Percentiles rank a stretch among this genome's conserved stretches.
These are phyloP conservation scores for Takifugu rubripes DNA, from an alignment of 2,797 vertebrate species.

Conservation along the genomic window DNA sequence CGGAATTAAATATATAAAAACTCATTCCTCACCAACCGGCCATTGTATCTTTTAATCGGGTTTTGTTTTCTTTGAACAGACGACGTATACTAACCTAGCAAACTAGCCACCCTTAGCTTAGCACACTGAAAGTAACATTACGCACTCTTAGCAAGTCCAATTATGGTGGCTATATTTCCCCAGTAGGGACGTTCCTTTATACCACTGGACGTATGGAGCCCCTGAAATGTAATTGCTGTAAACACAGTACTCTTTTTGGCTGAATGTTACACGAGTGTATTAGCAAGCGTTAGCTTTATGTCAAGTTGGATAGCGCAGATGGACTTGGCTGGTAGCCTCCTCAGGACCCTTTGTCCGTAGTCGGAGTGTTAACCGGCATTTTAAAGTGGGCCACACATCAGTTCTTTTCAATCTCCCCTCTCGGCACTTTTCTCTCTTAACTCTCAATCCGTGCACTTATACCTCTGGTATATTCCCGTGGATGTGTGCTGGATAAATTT, in stretches of 20 bases:
- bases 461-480: neutral
- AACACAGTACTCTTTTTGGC: neutral
- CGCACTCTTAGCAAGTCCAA: conserved; percentile 20
- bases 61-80: conserved; percentile 1
- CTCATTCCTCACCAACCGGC: no score
- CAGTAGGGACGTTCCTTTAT: neutral
- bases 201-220: neutral
- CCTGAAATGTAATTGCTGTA: accelerated
- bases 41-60: neutral
- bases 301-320: conserved; percentile 40
- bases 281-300: conserved; percentile 24
- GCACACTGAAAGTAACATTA: conserved; percentile 49
- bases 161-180: neutral
- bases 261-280: neutral
- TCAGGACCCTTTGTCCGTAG: conserved; percentile 71
- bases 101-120: conserved; percentile 71
- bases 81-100: conserved; percentile 42
- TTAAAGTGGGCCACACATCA: conserved; percentile 60
- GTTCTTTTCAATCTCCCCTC: conserved; percentile 60
- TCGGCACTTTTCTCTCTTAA: conserved; percentile 2
- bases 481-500: neutral
- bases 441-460: neutral
- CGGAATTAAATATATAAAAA: accelerated
- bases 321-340: conserved; percentile 52
- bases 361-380: conserved; percentile 50